Conservation (phyloP, 2,888 invertebrate species). For the Epinotia nisella region DNA sequence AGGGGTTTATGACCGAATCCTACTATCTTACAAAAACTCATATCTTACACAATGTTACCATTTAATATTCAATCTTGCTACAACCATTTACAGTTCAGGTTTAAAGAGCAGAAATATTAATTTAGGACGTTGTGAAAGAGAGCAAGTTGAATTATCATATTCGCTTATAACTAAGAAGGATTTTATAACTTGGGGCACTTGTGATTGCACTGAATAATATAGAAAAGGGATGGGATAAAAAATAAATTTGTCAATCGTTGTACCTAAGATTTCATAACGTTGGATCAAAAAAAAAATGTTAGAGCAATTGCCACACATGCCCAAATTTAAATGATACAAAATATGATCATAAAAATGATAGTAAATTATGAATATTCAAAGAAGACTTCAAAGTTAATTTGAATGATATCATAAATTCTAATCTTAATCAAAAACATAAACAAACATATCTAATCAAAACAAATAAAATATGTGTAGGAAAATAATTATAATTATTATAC, state of each 20-base stretch:
- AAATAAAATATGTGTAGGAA: background rate
- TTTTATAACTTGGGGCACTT: conserved; percentile 43
- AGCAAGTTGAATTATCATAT: conserved; percentile 44
- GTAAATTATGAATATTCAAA: no score
- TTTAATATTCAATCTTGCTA: conserved; percentile 22
- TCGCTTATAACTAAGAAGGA: conserved; percentile 43
- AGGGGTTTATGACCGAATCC: conserved; percentile 50
- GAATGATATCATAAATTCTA: no score
- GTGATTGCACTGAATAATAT: conserved; percentile 38
- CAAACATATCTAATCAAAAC: no score
- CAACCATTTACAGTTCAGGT: background rate
- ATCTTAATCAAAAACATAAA: no score
- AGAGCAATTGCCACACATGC: no score
- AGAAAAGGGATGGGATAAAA: conserved; percentile 4
- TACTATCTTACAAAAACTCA: conserved; percentile 34
- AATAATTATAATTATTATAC: background rate
- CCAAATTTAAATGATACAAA: no score
- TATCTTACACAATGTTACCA: conserved; percentile 1
- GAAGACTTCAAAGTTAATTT: no score
- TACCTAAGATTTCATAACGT: no score
- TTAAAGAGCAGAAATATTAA: background rate
- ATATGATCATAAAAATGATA: no score
- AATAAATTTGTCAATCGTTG: no score
- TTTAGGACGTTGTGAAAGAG: background rate
- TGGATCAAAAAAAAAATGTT: no score